phyloP scores from a whole-genome alignment of 2,888 invertebrate species.

The Tenthredo livida region DNA sequence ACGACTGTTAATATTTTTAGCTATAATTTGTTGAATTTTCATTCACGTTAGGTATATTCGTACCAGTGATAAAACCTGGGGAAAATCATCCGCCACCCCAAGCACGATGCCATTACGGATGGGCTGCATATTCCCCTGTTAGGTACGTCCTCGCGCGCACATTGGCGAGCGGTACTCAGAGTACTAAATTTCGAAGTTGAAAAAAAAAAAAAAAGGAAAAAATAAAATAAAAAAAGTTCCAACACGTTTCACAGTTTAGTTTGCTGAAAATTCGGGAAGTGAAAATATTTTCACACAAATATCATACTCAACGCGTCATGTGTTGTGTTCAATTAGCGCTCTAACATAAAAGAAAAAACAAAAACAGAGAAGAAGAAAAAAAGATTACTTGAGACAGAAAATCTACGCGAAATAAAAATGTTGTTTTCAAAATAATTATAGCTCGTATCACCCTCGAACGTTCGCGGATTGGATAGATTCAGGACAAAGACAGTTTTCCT shows the following conservation, averaged over 20 bases:
- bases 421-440: not conserved
- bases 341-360: no score
- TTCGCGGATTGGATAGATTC: not conserved
- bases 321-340: not conserved
- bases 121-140: constrained; percentile 11
- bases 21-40: constrained; percentile 9
- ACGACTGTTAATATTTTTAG: not conserved
- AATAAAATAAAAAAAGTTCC: not conserved
- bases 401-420: not conserved
- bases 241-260: constrained; percentile 6
- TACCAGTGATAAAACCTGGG: constrained; percentile 18
- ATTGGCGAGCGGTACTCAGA: not conserved
- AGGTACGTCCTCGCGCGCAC: not conserved
- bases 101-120: constrained; percentile 12
- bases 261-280: not conserved
- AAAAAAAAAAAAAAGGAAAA: not conserved
- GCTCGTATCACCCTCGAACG: constrained; percentile 1
- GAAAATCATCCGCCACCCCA: constrained; percentile 30
- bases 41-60: not conserved
- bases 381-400: not conserved
- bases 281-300: not conserved
- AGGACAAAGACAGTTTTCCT: constrained; percentile 2
- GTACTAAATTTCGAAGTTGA: not conserved
- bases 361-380: no score
- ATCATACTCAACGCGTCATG: constrained; percentile 1